These are phyloP conservation scores for Rhinatrema bivittatum DNA, from an alignment of 2,797 vertebrate genomes.

Conservation along the genomic window DNA sequence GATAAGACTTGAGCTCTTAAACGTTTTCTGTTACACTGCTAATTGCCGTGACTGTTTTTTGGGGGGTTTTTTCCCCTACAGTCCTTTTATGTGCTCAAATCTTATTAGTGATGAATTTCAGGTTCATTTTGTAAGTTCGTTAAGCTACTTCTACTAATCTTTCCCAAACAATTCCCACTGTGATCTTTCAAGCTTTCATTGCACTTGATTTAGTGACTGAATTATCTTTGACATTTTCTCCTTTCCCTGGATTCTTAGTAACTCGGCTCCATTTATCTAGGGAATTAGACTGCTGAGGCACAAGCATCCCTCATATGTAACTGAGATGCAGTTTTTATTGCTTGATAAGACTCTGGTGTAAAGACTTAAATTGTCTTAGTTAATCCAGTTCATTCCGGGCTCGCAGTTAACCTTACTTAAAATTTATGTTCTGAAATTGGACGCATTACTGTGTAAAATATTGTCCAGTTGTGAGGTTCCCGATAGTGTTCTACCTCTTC, in stretches of 20 bases:
- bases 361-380: constrained; percentile 1
- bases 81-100: constrained; percentile 28
- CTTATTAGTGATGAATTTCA: constrained; percentile 59
- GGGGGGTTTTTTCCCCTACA: constrained; percentile 1
- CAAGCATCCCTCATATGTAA: neutral
- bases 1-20: constrained; percentile 40
- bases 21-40: constrained; percentile 8
- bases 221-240: constrained; percentile 31
- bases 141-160: constrained; percentile 49
- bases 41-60: constrained; percentile 22
- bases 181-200: constrained; percentile 27
- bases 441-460: too few species aligned
- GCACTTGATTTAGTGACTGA: constrained; percentile 12
- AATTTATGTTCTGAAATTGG: too few species aligned
- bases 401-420: too few species aligned
- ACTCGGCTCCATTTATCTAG: constrained; percentile 12
- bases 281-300: constrained; percentile 4
- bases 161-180: constrained; percentile 27
- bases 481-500: too few species aligned
- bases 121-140: constrained; percentile 47
- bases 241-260: constrained; percentile 11
- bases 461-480: too few species aligned
- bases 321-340: constrained; percentile 18
- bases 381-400: too few species aligned
- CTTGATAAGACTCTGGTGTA: too few species aligned